Base-by-base conservation (phyloP, 2,888 invertebrate genomes). In the Eupithecia subfuscata region DNA sequence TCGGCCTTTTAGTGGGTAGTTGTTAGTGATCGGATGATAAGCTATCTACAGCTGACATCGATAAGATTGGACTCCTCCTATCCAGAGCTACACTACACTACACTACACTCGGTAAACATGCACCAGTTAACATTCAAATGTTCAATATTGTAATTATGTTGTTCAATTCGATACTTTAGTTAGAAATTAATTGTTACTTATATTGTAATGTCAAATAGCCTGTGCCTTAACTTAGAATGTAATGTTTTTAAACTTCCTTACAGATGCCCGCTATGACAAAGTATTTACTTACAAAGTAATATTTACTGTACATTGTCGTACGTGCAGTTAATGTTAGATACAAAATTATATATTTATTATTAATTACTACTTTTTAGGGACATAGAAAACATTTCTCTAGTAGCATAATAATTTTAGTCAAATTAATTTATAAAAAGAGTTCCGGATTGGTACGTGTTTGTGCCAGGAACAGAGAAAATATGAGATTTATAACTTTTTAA, bases 341-440 rank as follows among this genome's bases (percentile, higher is more conserved):
- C 12, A 67, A 67, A 70, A 37, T 70, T 70, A 63, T 45, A 63
- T 43, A 34, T 65, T 40, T 56, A 25, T 73, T 45, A 43, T 18
- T 70, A 52, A 40, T 40, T 40, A 12, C 11, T 43, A 64, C 80
- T 82, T 52, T 83, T 82, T 80, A 82, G 40, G 82, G 83, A 79
- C 78, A 77, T 81, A 84, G n/a, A 11, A 56, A 22, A n/a, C 22
- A 84, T 84, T 84, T 84, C 83, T 75, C 14, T 60, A 60, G 12
- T 90, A 91, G 88, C 89, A 89, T 91, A 91, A 90, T 92, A 92
- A 88, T 91, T 87, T 88, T 92, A 92, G 93, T 92, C 92, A 92
- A 91, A 84, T 85, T 86, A 88, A 88, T 85, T 88, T 87, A 85
- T 84, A 83, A 86, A 88, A 82, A 80, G 81, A 82, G 79, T 84